Conservation (phyloP, 2,797 vertebrate genomes). For the Cryptoprocta ferox region DNA sequence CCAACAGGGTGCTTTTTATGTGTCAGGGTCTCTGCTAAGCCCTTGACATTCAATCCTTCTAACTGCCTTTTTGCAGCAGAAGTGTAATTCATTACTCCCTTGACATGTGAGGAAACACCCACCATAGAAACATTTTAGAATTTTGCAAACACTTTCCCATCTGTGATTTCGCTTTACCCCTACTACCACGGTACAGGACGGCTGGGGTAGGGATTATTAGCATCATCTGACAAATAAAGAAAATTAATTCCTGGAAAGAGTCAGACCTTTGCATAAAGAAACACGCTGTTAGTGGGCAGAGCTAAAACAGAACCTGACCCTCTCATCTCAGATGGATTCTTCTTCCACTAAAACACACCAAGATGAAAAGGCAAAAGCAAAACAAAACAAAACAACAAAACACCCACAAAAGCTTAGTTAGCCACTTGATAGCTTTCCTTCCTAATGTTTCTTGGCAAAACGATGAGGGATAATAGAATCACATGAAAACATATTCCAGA, state of each 20-base stretch:
- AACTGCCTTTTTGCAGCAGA: background rate
- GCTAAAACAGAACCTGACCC: background rate
- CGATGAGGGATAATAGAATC: background rate
- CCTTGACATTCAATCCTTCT: background rate
- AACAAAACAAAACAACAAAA: background rate
- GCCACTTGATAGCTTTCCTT: background rate
- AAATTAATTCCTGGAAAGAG: background rate
- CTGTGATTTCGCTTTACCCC: background rate
- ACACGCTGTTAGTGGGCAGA: background rate
- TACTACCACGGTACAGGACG: background rate
- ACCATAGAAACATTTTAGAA: background rate
- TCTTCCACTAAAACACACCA: background rate
- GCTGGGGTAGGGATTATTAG: background rate
- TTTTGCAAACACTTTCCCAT: background rate
- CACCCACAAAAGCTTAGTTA: background rate
- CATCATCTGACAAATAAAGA: slow-evolving; percentile 6
- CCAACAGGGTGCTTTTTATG: background rate
- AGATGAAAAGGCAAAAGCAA: background rate
- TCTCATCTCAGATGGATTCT: background rate
- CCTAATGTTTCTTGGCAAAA: background rate
- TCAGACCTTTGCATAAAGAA: background rate
- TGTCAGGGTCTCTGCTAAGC: background rate
- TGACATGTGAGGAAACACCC: background rate
- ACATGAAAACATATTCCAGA: background rate
- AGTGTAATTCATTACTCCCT: background rate